Conservation (phyloP, 1,140 invertebrate species). For the Dolichoris vasculosae region DNA sequence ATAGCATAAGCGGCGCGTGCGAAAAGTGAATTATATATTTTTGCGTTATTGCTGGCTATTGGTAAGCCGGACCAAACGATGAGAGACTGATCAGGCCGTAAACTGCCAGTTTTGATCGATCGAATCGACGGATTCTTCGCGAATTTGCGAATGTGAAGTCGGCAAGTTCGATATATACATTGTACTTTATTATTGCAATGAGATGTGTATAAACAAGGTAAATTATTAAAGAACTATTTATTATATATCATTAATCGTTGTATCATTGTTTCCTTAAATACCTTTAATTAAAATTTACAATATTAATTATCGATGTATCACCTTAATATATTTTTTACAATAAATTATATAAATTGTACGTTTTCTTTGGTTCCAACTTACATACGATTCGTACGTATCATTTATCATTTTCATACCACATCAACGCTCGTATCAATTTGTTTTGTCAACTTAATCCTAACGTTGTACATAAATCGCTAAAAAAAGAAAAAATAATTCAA, state of each 20-base stretch:
- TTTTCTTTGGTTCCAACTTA: neutral
- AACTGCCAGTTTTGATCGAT: slow-evolving; percentile 61
- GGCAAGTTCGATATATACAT: slow-evolving; percentile 54
- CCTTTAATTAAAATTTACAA: neutral
- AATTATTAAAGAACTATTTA: slow-evolving; percentile 64
- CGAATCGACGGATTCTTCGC: slow-evolving; percentile 34
- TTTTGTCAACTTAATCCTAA: too few species aligned
- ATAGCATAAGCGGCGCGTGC: slow-evolving; percentile 13
- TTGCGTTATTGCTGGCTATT: slow-evolving; percentile 47
- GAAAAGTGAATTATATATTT: slow-evolving; percentile 44
- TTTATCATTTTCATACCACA: neutral
- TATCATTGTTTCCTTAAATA: neutral
- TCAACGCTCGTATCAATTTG: neutral
- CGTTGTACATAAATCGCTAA: neutral
- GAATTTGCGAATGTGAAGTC: slow-evolving; percentile 51
- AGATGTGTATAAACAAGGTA: slow-evolving; percentile 60
- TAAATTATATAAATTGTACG: neutral
- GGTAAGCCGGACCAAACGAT: slow-evolving; percentile 53
- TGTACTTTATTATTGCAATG: slow-evolving; percentile 61
- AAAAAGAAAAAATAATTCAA: neutral
- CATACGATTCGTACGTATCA: neutral
- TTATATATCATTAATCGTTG: slow-evolving; percentile 51
- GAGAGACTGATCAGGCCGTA: slow-evolving; percentile 57
- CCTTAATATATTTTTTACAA: neutral
- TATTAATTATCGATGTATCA: neutral